Evolutionary conservation across 2,888 invertebrate species (phyloP), one percentile per base, ranked within the genome.

Genomic region (Lithophane leautieri): DNA sequence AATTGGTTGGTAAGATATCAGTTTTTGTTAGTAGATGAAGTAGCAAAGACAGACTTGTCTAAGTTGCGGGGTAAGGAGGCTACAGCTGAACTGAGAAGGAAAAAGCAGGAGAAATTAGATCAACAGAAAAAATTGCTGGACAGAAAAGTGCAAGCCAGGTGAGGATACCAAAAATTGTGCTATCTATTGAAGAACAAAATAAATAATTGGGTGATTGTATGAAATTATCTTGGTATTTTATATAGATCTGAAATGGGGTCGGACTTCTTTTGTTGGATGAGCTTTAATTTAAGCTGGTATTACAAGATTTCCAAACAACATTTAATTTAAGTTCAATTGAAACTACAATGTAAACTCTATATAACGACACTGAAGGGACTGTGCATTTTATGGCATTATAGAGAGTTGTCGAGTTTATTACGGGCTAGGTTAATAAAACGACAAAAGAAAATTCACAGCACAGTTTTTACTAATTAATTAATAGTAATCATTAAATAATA

Each of bases 121-220:
- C 90, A 93, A 85, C 94, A 94, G 79, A 95, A 95, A 80, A 94
- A 94, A 87, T 70, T 92, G 62, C 84, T 96, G 52, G 95, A 96
- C 66, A 92, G 96, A 86, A 96, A 95, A 91, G 84, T 95, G 72
- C 93, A 93, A 79, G 96, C 96, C 47, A 94, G 96, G 96, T 95
- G 81, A 70, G 62, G 19, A 56, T 40, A 47, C 19, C 52, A n/a
- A 52, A 25, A 34, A 34, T 34, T 50, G 11, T 40, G 40, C 63
- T 47, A 22, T 52, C 2, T 54, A 16, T 47, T 34, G 25, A 19
- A 62, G 25, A 40, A 34, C 19, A 54, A 63, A 54, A 14, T 0
- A 12, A 68, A 42, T 42, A 47, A 47, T 40, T n/a, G 19, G 9
- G 22, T 25, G 12, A 25, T 56, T 61, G 9, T 73, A 9, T 25